phyloP scores from a whole-genome alignment of 2,113 vertebrate genomes.

The Calidris pugnax region DNA sequence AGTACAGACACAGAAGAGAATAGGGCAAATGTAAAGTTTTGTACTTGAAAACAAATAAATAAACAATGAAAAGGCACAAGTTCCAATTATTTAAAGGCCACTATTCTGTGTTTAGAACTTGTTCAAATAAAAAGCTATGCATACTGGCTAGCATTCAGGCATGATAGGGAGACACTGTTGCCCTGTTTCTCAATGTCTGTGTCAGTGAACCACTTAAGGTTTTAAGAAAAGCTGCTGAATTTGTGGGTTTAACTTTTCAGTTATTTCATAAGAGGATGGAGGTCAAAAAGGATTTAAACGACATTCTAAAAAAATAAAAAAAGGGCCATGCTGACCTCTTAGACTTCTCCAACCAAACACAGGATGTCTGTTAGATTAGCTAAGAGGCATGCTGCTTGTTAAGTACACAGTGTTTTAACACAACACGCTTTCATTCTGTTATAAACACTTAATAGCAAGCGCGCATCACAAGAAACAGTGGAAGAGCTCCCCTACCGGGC shows the following conservation, averaged over 20 bases:
- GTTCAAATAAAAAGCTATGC: background rate
- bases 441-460: conserved; percentile 36
- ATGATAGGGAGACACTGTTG: background rate
- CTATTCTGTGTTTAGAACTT: background rate
- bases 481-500: conserved; percentile 56
- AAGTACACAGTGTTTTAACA: conserved; percentile 29
- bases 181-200: background rate
- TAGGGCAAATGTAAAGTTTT: background rate
- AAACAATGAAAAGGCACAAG: background rate
- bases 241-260: background rate
- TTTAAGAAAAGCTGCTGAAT: background rate
- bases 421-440: conserved; percentile 46
- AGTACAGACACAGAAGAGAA: background rate
- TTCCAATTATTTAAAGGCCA: background rate
- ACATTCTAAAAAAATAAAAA: background rate
- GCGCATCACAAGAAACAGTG: background rate
- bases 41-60: background rate
- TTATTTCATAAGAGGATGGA: background rate
- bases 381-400: background rate
- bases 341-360: background rate
- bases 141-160: background rate
- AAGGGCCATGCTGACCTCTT: background rate
- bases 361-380: background rate
- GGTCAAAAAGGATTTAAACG: background rate
- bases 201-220: background rate